Evolutionary conservation across 2,797 vertebrate species (phyloP), one percentile per base, ranked within the genome.

Genomic region (Oreochromis grahami): DNA sequence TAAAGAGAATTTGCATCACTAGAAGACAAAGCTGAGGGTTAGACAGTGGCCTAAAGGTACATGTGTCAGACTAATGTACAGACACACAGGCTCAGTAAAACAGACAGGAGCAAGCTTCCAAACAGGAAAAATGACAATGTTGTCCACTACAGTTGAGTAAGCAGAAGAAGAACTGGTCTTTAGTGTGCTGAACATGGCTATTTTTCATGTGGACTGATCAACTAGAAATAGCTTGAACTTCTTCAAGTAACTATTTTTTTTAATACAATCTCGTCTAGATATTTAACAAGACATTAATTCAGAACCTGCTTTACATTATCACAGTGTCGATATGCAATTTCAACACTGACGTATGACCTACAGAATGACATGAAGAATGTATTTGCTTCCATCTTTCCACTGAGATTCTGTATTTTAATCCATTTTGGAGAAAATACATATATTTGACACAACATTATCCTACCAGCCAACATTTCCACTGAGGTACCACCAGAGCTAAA

Each of bases 1-100:
- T 34, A 38, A 32, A 60, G 43, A 78, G 52, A 79, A 68, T 26
- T 48, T 6, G 58, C n/a, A 43, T 55, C 29, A 12, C 29, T 51
- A 3, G 24, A 82, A 86, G 45, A 72, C 29, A 80, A 53, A 65
- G 82, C 60, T 45, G 32, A 53, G 10, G 24, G 60, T 82, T 86
- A 86, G 70, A 60, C 17, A 2, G 24, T 53, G 24, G 29, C 76
- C 63, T 48, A 13, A 24, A 68, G 81, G 19, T 12, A 34, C 21
- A 7, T 32, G 48, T 50, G 81, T 81, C 50, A 41, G 43, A 2
- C 6, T 58, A 8, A 63, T 32, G 76, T 19, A 51, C 51, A 76
- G 32, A 51, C 24, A 72, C 34, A 58, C n/a, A 82, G 38, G 21
- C 26, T 26, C 68, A 70, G 32, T 38, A 83, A 79, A 58, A 81